Conservation (phyloP, 2,797 vertebrate genomes). For the Echeneis naucrates region DNA sequence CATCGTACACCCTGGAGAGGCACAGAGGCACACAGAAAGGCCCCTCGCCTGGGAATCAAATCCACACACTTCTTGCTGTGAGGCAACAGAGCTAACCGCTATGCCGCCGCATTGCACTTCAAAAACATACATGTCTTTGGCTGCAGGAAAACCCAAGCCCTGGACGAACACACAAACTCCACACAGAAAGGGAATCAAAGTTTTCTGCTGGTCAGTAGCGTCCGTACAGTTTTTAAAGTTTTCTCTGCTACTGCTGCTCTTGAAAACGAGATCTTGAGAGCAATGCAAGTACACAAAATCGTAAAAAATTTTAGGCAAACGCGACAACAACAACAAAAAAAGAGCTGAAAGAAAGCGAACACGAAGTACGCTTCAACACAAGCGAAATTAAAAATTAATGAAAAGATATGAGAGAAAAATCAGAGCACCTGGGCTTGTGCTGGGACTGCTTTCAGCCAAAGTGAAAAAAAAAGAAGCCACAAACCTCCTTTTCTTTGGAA, state of each 20-base stretch:
- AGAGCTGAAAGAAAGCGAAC: neutral
- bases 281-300: neutral
- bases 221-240: neutral
- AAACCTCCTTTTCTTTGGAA: neutral
- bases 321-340: neutral
- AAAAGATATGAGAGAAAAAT: conserved; percentile 7
- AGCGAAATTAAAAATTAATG: conserved; percentile 5
- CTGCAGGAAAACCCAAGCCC: no score
- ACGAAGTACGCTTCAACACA: conserved; percentile 1
- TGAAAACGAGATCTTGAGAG: neutral
- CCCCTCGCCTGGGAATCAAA: no score
- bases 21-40: no score
- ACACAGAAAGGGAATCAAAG: no score
- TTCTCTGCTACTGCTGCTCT: neutral
- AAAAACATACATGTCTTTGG: no score
- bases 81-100: no score
- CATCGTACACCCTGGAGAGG: no score
- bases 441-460: conserved; percentile 20
- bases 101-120: no score
- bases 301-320: neutral
- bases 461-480: conserved; percentile 12
- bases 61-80: no score
- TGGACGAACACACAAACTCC: no score
- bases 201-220: neutral
- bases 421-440: neutral